Conservation (phyloP, 2,888 invertebrate species). For the Ornithoptera priamus region DNA sequence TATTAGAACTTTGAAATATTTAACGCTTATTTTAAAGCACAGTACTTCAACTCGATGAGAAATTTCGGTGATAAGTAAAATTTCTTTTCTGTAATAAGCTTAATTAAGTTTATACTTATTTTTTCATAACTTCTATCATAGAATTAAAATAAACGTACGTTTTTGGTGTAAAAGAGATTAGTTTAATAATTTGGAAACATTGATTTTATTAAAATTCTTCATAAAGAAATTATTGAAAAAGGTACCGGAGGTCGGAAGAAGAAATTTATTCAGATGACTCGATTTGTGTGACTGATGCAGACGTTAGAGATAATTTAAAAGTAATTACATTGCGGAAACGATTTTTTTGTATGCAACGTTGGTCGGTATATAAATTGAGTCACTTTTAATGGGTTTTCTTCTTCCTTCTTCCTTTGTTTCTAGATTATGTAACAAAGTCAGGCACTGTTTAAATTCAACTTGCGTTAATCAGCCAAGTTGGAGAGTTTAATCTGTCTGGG, state of each 20-base stretch:
- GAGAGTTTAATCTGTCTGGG: slow-evolving; percentile 35
- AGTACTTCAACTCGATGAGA: not conserved
- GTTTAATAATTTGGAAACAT: too few species aligned
- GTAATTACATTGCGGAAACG: slow-evolving; percentile 23
- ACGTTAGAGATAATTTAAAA: slow-evolving; percentile 16
- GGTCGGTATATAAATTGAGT: slow-evolving; percentile 33
- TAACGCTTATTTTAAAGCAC: not conserved
- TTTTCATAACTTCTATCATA: not conserved
- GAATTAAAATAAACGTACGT: not conserved
- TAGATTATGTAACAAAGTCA: slow-evolving; percentile 42
- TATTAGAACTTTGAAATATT: not conserved
- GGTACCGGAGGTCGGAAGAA: not conserved
- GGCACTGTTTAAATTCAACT: slow-evolving; percentile 42
- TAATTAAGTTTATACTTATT: not conserved
- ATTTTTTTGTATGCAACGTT: slow-evolving; percentile 32
- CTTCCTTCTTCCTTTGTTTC: slow-evolving; percentile 39
- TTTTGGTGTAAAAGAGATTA: not conserved
- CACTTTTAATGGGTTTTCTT: slow-evolving; percentile 48
- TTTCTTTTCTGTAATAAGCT: not conserved
- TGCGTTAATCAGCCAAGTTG: slow-evolving; percentile 44
- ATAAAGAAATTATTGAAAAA: slow-evolving; percentile 3
- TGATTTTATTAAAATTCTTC: not conserved
- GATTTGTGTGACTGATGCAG: slow-evolving; percentile 11
- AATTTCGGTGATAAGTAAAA: not conserved
- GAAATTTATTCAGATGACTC: slow-evolving; percentile 8